Evolutionary conservation across 2,113 vertebrate species (phyloP).

Genomic region (Atlantisia rogersi): DNA sequence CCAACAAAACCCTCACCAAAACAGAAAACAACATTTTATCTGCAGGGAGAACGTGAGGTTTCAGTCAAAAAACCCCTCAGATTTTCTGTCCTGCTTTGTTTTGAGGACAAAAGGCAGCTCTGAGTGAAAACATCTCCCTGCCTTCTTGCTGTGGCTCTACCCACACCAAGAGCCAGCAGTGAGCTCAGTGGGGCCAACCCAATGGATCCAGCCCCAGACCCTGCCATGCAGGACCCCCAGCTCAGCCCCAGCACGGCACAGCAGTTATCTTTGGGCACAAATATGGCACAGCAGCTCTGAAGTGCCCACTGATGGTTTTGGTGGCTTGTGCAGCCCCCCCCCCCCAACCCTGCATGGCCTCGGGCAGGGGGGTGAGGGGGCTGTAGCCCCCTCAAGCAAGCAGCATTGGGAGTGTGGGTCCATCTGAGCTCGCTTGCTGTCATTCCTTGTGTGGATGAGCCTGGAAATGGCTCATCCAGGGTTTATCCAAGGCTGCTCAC

Average conservation of each 20-base stretch:
- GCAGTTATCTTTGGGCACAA: too few relatives aligned
- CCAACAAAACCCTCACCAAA: background rate
- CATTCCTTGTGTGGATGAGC: background rate
- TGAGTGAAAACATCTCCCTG: background rate
- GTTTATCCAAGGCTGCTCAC: background rate
- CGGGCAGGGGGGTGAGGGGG: too few relatives aligned
- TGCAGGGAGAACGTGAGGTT: background rate
- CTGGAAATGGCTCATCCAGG: background rate
- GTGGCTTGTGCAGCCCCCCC: background rate
- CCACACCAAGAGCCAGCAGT: background rate
- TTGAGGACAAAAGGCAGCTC: background rate
- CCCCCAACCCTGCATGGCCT: fast-evolving
- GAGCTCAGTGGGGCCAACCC: background rate
- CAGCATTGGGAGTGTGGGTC: background rate
- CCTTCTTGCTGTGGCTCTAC: background rate
- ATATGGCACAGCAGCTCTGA: background rate
- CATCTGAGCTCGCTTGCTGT: fast-evolving
- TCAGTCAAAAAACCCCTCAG: background rate
- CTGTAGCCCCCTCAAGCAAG: background rate
- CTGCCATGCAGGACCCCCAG: fast-evolving
- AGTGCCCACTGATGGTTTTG: background rate
- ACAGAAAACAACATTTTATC: conserved; percentile 21
- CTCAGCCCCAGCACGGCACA: background rate
- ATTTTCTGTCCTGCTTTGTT: background rate
- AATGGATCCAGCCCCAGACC: background rate